Conservation (phyloP, 92 coral and sea anemone genomes). For the Anthopleura xanthogrammica region DNA sequence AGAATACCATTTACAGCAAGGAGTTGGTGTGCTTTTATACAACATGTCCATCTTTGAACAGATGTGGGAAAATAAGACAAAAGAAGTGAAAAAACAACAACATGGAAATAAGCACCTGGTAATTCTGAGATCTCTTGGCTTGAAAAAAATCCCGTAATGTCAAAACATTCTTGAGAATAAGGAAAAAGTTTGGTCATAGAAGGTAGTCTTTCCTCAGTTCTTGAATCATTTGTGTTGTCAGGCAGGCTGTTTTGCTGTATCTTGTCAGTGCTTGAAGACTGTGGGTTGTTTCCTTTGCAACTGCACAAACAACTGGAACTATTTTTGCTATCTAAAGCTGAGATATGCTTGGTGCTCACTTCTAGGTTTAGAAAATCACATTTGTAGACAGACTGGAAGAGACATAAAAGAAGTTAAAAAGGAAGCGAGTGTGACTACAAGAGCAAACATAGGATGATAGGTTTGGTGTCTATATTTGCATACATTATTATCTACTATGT, state of each 20-base stretch:
- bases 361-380: slow-evolving; percentile 83
- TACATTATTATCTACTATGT: no score
- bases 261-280: not conserved
- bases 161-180: slow-evolving; percentile 12
- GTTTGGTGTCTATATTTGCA: no score
- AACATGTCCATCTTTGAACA: slow-evolving; percentile 85
- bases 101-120: slow-evolving; percentile 57
- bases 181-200: slow-evolving; percentile 12
- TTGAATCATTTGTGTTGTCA: not conserved
- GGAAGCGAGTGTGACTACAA: not conserved
- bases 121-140: slow-evolving; percentile 36
- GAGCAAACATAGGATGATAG: no score
- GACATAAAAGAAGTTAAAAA: not conserved
- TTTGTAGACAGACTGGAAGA: slow-evolving; percentile 67
- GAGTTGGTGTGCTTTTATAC: slow-evolving; percentile 75
- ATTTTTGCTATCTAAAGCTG: not conserved
- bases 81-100: slow-evolving; percentile 80
- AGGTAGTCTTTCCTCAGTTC: not conserved
- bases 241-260: not conserved
- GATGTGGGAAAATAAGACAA: slow-evolving; percentile 86
- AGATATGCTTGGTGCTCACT: not conserved
- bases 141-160: slow-evolving; percentile 31
- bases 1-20: slow-evolving; percentile 75
- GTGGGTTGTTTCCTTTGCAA: not conserved
- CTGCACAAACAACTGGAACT: not conserved